phyloP scores from a whole-genome alignment of 2,113 vertebrate species.

The Hydrolagus affinis region DNA sequence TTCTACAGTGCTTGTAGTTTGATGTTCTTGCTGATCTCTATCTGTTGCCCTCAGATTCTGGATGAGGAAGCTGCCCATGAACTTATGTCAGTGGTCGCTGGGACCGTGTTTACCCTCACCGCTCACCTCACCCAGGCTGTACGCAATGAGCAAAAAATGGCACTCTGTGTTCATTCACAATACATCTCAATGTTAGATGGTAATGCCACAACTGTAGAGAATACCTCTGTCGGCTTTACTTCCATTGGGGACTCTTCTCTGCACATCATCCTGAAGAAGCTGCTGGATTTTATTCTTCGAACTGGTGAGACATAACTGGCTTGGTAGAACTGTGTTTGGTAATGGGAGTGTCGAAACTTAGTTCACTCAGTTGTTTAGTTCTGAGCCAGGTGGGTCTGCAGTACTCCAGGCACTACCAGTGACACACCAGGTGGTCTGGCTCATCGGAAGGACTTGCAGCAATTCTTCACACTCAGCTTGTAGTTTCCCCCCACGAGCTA shows the following conservation, averaged over 20 bases:
- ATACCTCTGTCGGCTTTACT: slow-evolving; percentile 65
- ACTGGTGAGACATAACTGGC: slow-evolving; percentile 63
- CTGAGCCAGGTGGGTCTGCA: no score
- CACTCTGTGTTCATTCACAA: slow-evolving; percentile 44
- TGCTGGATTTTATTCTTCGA: slow-evolving; percentile 91
- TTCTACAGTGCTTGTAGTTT: background rate
- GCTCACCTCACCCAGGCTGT: slow-evolving; percentile 88
- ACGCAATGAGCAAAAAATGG: slow-evolving; percentile 83
- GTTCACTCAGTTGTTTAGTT: background rate
- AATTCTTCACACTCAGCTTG: no score
- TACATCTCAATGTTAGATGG: slow-evolving; percentile 51
- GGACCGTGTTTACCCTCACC: slow-evolving; percentile 87
- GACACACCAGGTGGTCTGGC: no score
- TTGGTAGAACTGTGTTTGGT: background rate
- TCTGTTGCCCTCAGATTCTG: slow-evolving; percentile 63
- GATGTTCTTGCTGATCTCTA: background rate
- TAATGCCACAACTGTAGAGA: slow-evolving; percentile 44
- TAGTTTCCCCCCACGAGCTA: no score
- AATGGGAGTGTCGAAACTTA: background rate
- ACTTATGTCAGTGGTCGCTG: slow-evolving; percentile 88
- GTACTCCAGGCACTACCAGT: no score
- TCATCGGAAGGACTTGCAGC: no score
- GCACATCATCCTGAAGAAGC: slow-evolving; percentile 85
- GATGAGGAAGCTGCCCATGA: slow-evolving; percentile 86
- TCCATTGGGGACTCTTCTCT: slow-evolving; percentile 91